Evolutionary conservation across 2,113 vertebrate species (phyloP).

Genomic region (Callipepla squamata): DNA sequence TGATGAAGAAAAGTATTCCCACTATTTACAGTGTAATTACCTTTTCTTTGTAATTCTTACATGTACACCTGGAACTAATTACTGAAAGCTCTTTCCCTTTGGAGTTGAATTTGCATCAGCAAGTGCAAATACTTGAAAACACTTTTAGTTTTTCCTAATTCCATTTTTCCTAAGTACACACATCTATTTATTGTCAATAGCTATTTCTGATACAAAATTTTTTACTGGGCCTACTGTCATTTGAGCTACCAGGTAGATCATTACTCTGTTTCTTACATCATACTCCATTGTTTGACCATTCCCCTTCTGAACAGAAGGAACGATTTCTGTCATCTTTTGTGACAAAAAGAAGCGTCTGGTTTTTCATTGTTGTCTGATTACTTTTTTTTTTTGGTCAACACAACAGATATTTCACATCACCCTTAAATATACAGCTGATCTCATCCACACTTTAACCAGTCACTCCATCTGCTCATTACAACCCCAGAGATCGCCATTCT

Average conservation of each 20-base stretch:
- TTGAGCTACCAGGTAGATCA: slow-evolving; percentile 57
- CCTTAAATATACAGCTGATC: slow-evolving; percentile 77
- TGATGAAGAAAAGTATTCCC: slow-evolving; percentile 55
- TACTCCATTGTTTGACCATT: slow-evolving; percentile 63
- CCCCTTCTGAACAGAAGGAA: slow-evolving; percentile 67
- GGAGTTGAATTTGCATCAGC: slow-evolving; percentile 38
- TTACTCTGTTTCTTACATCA: slow-evolving; percentile 67
- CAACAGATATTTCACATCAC: slow-evolving; percentile 72
- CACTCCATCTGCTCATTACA: slow-evolving; percentile 68
- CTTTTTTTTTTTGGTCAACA: background rate
- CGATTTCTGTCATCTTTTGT: slow-evolving; percentile 53
- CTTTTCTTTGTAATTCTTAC: slow-evolving; percentile 55
- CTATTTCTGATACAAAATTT: background rate
- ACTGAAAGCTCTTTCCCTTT: slow-evolving; percentile 43
- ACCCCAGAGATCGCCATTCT: slow-evolving; percentile 71
- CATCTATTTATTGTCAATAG: background rate
- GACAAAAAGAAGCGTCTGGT: slow-evolving; percentile 6
- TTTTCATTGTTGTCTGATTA: too few relatives aligned
- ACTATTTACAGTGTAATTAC: slow-evolving; percentile 63
- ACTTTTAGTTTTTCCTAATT: slow-evolving; percentile 14
- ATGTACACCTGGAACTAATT: slow-evolving; percentile 58
- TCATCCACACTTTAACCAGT: slow-evolving; percentile 65
- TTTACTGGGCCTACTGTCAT: background rate
- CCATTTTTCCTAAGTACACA: background rate
- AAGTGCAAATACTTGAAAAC: slow-evolving; percentile 44